A percentile compares a stretch with the other conserved stretches of the same genome.
phyloP scores from a whole-genome alignment of 2,797 vertebrate species.

The Orestias chungarensis region DNA sequence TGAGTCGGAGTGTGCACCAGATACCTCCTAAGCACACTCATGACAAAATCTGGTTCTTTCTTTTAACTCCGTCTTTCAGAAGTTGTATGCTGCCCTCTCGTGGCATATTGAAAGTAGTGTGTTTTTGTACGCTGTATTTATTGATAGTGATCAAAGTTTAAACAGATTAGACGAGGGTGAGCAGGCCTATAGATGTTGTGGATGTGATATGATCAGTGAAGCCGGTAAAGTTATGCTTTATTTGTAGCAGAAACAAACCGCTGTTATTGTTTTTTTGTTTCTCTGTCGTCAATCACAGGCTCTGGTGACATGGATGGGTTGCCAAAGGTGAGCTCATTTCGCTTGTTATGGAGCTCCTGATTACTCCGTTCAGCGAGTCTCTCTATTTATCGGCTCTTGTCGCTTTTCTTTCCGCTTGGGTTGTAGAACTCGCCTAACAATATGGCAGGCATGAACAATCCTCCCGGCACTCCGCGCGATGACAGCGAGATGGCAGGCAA shows the following conservation, averaged over 20 bases:
- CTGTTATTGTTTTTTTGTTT: constrained; percentile 14
- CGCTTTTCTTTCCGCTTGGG: background rate
- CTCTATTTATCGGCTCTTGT: constrained; percentile 3
- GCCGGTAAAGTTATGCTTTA: constrained; percentile 46
- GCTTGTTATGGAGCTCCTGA: background rate
- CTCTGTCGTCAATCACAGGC: constrained; percentile 73
- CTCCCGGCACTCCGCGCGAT: constrained; percentile 89
- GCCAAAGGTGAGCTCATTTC: constrained; percentile 84
- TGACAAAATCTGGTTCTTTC: constrained; percentile 16
- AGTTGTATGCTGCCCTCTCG: constrained; percentile 58
- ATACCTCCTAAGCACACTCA: background rate
- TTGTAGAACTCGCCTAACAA: constrained; percentile 90
- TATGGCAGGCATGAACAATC: constrained; percentile 90
- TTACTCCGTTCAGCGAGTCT: background rate
- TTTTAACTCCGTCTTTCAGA: constrained; percentile 6
- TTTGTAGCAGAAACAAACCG: constrained; percentile 63
- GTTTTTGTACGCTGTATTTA: background rate
- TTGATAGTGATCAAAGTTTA: constrained; percentile 56
- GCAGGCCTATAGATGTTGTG: constrained; percentile 53
- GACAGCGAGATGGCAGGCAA: constrained; percentile 90
- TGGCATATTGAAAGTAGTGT: constrained; percentile 51
- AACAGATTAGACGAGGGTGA: constrained; percentile 58
- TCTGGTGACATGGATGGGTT: constrained; percentile 92
- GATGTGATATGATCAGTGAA: constrained; percentile 47
- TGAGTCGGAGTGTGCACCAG: constrained; percentile 62